A percentile compares a stretch with the other conserved stretches of the same genome.
Conservation (phyloP, 2,888 invertebrate genomes). For the Laothoe populi region DNA sequence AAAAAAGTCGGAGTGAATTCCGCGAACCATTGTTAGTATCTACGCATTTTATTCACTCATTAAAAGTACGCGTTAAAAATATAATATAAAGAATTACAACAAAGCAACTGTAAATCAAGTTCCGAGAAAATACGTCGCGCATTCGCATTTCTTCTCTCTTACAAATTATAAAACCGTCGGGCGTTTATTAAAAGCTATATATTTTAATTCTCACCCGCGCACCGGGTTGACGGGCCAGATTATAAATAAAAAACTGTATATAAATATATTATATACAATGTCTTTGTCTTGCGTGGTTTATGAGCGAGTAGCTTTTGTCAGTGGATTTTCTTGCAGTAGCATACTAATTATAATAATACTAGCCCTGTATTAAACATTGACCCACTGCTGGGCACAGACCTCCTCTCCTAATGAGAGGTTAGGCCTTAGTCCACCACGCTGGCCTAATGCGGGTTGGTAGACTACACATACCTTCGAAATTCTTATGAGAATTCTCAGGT, state of each 20-base stretch:
- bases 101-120: slow-evolving; percentile 54
- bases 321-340: neutral
- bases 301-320: slow-evolving; percentile 11
- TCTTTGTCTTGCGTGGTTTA: slow-evolving; percentile 28
- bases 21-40: slow-evolving; percentile 6
- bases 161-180: slow-evolving; percentile 33
- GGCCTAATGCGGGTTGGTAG: no score
- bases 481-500: no score
- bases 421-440: no score
- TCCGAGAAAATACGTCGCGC: slow-evolving; percentile 51
- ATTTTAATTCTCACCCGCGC: slow-evolving; percentile 49
- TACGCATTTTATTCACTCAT: slow-evolving; percentile 31
- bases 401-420: no score
- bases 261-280: slow-evolving; percentile 27
- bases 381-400: no score
- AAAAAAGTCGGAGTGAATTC: slow-evolving; percentile 7
- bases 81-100: slow-evolving; percentile 49
- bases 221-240: slow-evolving; percentile 42
- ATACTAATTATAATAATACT: no score
- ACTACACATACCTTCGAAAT: no score
- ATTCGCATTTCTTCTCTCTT: slow-evolving; percentile 31
- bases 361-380: no score
- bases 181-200: slow-evolving; percentile 44
- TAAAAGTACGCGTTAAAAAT: slow-evolving; percentile 25
- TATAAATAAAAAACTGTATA: slow-evolving; percentile 45